Conservation (phyloP, 2,113 vertebrate species). For the Pionites leucogaster region DNA sequence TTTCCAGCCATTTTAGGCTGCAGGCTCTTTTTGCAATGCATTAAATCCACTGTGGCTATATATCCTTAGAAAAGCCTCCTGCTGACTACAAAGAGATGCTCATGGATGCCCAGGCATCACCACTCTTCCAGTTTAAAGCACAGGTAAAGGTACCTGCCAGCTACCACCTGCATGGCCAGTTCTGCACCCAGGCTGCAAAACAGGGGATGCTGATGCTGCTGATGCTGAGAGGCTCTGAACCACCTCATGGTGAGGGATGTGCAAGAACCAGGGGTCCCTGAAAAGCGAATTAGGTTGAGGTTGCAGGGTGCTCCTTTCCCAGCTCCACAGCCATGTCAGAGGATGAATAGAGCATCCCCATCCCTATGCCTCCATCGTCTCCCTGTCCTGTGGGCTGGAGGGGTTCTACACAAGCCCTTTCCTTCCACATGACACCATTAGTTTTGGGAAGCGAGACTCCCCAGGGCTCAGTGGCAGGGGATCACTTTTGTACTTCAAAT, state of each 20-base stretch:
- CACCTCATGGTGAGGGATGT: fast-evolving
- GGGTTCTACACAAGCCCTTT: neutral
- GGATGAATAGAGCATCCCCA: neutral
- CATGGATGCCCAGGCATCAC: neutral
- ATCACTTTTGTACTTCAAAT: neutral
- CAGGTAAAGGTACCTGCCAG: neutral
- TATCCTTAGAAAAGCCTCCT: neutral
- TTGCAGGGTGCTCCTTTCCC: neutral
- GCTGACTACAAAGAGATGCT: neutral
- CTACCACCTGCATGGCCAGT: fast-evolving
- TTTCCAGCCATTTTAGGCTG: constrained; percentile 47
- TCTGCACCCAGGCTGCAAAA: neutral
- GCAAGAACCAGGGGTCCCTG: neutral
- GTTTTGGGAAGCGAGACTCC: neutral
- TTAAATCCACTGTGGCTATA: constrained; percentile 33
- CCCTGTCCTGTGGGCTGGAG: neutral
- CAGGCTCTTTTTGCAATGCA: constrained; percentile 56
- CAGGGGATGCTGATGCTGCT: neutral
- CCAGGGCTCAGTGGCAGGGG: neutral
- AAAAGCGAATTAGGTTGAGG: neutral
- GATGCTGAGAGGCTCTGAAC: neutral
- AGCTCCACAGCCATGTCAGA: fast-evolving
- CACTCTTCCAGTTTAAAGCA: neutral
- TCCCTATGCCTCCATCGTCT: neutral
- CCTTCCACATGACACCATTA: neutral